These are phyloP conservation scores for Hoplostethus atlanticus DNA, from an alignment of 2,797 vertebrate species.

Conservation along the genomic window DNA sequence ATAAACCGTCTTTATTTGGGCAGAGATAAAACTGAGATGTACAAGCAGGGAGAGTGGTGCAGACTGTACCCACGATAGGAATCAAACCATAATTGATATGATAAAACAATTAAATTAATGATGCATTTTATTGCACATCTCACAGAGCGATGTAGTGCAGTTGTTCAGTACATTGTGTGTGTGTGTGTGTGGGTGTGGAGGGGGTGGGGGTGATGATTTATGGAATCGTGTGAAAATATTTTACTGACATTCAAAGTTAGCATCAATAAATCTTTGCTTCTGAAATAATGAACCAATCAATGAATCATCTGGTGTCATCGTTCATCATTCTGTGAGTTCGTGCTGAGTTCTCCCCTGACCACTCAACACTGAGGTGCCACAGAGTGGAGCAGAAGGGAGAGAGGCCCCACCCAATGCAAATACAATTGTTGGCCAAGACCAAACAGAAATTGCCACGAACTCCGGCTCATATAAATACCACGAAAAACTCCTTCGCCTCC, in stretches of 20 bases:
- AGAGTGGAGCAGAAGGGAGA: background rate
- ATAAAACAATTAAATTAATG: background rate
- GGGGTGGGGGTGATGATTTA: no score
- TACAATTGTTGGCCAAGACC: background rate
- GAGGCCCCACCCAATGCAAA: conserved; percentile 52
- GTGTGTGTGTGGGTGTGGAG: no score
- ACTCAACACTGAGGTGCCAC: no score
- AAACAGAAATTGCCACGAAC: background rate
- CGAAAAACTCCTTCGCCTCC: background rate
- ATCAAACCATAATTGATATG: background rate
- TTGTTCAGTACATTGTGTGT: no score
- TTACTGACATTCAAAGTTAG: no score
- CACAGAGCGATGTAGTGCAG: background rate
- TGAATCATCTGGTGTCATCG: no score
- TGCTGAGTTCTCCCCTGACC: no score
- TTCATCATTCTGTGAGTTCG: no score
- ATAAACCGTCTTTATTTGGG: background rate
- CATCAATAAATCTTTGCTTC: no score
- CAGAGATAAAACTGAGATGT: background rate
- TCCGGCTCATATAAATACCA: background rate
- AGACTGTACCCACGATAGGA: background rate
- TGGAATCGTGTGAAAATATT: no score
- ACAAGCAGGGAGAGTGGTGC: background rate
- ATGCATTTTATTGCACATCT: background rate
- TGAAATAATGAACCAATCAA: no score